Evolutionary conservation across 2,888 invertebrate species (phyloP), one percentile per base, ranked within the genome.

Genomic region (Agrotis segetum): DNA sequence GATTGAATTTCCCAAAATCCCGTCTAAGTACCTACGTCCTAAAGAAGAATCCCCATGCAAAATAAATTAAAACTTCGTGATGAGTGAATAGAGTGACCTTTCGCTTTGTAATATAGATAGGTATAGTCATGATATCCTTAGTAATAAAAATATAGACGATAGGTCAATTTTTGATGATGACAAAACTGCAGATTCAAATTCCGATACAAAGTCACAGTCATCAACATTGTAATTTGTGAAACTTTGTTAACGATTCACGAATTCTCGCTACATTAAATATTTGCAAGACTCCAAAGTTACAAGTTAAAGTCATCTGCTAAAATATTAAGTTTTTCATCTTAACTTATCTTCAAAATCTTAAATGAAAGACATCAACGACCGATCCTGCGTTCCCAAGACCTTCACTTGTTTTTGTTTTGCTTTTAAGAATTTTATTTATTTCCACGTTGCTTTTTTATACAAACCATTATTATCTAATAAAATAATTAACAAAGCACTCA

Each of bases 401-500:
- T 40, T 14, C 14, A 16, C 5, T 11, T 14, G 2, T 21, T 19
- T 7, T 19, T 47, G 29, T 64, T 65, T 19, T 44, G 14, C 0
- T 47, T 67, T 14, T 46, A 56, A 21, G 13, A 3, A 9, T 40
- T 24, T 67, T 7, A n/a, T 74, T 24, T 50, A 59, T 19, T 19
- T n/a, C 21, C 13, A 40, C 17, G 14, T 55, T 60, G 9, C 13
- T 17, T 60, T 73, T 21, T 17, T 21, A 34, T n/a, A 5, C 34
- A 21, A 21, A 53, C 59, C 3, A 49, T 52, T 74, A 73, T 55
- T 34, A 62, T 19, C 55, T 17, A 24, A 74, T 56, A 50, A 64
- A 66, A 72, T 46, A 64, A 72, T 64, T 78, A 60, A 78, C 46
- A 1, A 71, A 60, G 29, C 53, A 50, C 79, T 60, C 55, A 34